Conservation (phyloP, 2,888 invertebrate species). For the Andrena bicolor region DNA sequence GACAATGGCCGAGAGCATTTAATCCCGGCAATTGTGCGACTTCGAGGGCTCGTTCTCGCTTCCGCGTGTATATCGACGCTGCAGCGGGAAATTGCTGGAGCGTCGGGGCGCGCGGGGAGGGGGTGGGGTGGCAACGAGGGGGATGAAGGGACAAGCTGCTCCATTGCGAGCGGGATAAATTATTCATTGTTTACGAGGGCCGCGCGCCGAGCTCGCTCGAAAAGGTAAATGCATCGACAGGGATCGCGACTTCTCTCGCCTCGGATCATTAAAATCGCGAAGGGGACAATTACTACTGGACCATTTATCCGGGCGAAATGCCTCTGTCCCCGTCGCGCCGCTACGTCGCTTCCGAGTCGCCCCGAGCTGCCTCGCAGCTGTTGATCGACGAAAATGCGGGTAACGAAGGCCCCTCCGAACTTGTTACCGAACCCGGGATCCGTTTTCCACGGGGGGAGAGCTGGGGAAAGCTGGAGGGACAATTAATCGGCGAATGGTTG, state of each 20-base stretch:
- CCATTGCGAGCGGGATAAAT: slow-evolving; percentile 64
- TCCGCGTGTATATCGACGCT: slow-evolving; percentile 37
- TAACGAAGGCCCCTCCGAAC: slow-evolving; percentile 47
- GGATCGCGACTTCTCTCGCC: slow-evolving; percentile 55
- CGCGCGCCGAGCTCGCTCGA: slow-evolving; percentile 42
- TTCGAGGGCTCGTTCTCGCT: slow-evolving; percentile 53
- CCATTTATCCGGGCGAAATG: slow-evolving; percentile 12
- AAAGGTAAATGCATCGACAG: slow-evolving; percentile 60
- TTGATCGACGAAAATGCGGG: slow-evolving; percentile 52
- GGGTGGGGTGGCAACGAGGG: background rate
- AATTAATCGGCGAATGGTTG: slow-evolving; percentile 9
- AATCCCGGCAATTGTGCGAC: slow-evolving; percentile 59
- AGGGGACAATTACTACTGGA: slow-evolving; percentile 49
- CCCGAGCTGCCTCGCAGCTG: slow-evolving; percentile 22
- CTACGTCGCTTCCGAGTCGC: slow-evolving; percentile 13
- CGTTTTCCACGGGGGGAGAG: slow-evolving; percentile 15
- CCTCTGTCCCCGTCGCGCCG: background rate
- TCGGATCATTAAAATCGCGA: slow-evolving; percentile 66
- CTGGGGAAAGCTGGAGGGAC: background rate
- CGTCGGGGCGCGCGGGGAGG: slow-evolving; percentile 22
- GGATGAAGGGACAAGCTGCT: slow-evolving; percentile 19
- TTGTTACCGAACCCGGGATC: slow-evolving; percentile 33
- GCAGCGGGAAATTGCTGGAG: slow-evolving; percentile 41
- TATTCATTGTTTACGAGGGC: slow-evolving; percentile 71
- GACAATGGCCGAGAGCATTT: slow-evolving; percentile 52